phyloP scores from a whole-genome alignment of 2,888 invertebrate genomes.

The Sphaerolaimus hirsutus region DNA sequence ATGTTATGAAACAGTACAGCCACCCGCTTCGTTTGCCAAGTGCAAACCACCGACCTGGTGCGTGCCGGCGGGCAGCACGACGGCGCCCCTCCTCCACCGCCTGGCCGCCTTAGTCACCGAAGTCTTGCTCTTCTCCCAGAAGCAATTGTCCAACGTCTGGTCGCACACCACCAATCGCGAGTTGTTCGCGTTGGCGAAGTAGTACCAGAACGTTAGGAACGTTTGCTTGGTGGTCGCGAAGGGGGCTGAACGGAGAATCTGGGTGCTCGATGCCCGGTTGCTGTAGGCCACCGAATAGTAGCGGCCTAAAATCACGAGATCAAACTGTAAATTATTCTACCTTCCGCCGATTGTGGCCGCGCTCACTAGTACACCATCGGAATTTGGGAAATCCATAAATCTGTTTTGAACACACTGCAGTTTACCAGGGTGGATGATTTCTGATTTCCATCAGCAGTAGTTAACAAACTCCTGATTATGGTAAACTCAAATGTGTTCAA shows the following conservation, averaged over 20 bases:
- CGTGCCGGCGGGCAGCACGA: background rate
- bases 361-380: no score
- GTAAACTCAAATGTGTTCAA: no score
- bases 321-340: no score
- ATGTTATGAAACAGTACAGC: no score
- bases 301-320: background rate
- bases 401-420: no score
- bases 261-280: background rate
- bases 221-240: background rate
- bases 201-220: conserved; percentile 1
- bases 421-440: no score
- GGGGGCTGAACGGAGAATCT: background rate
- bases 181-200: conserved; percentile 1
- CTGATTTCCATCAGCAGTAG: no score
- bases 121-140: conserved; percentile 2
- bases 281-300: conserved; percentile 4
- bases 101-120: background rate
- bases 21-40: no score
- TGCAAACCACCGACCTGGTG: conserved; percentile 1
- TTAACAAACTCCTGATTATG: no score
- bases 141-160: conserved; percentile 1
- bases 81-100: background rate
- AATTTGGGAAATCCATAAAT: no score
- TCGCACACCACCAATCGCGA: conserved; percentile 4
- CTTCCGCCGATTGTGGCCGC: no score